Conservation (phyloP, 2,888 invertebrate genomes). For the Dicyrtomina minuta region DNA sequence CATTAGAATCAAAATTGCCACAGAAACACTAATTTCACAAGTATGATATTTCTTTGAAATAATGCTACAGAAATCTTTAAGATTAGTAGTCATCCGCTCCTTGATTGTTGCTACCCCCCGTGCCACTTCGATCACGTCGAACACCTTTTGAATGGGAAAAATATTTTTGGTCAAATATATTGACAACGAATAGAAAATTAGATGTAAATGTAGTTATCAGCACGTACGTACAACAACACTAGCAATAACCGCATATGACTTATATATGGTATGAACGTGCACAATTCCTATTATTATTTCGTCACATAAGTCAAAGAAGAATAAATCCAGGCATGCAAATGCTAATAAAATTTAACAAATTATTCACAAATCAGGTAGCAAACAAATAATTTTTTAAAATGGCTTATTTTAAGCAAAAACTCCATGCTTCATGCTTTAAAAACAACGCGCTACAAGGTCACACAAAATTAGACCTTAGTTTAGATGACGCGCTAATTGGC, state of each 20-base stretch:
- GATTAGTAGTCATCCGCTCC: constrained; percentile 41
- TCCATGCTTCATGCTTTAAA: no score
- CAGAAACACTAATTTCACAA: neutral
- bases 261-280: no score
- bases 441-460: no score
- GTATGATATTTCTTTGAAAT: neutral
- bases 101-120: constrained; percentile 30
- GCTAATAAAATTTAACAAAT: no score
- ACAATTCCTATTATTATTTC: no score
- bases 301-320: neutral
- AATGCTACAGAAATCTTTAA: neutral
- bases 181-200: neutral
- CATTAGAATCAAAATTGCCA: neutral
- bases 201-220: neutral
- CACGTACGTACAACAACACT: neutral
- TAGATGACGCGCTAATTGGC: no score
- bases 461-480: no score
- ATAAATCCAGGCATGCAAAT: neutral
- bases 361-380: neutral
- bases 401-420: no score
- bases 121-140: constrained; percentile 42
- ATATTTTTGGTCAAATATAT: neutral
- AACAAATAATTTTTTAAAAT: constrained; percentile 13
- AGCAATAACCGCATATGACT: no score
- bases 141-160: constrained; percentile 37